Conservation (phyloP, 2,797 vertebrate species). For the Aulostomus chinensis region DNA sequence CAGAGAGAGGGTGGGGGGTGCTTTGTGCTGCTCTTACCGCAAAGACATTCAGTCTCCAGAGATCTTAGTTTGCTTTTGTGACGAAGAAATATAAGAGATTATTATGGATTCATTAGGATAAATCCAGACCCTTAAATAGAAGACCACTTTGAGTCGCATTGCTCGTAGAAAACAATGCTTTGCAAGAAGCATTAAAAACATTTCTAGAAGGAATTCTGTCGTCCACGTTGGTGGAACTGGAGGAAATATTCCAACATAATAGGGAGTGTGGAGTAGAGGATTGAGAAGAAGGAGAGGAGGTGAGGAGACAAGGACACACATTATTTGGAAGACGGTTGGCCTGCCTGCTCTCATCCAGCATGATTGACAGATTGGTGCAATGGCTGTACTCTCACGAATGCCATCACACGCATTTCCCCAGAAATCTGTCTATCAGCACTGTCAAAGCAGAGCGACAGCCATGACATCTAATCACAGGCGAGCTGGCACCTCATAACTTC, state of each 20-base stretch:
- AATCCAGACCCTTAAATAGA: no score
- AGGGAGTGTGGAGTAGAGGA: conserved; percentile 17
- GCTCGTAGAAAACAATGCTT: conserved; percentile 11
- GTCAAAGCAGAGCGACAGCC: conserved; percentile 87
- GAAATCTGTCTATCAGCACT: conserved; percentile 88
- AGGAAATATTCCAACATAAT: conserved; percentile 27
- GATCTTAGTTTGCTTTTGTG: conserved; percentile 55
- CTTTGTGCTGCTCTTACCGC: conserved; percentile 48
- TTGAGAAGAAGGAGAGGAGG: conserved; percentile 48
- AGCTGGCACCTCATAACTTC: conserved; percentile 85
- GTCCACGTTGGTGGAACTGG: conserved; percentile 19
- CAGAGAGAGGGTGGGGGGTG: conserved; percentile 1
- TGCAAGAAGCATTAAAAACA: no score
- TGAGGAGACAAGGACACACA: conserved; percentile 69
- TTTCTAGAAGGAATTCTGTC: conserved; percentile 36
- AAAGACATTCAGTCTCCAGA: conserved; percentile 54
- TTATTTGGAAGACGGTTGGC: conserved; percentile 67
- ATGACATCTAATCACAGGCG: conserved; percentile 88
- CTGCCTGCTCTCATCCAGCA: conserved; percentile 61
- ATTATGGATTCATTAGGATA: no score
- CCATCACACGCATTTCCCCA: conserved; percentile 75
- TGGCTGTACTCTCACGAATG: conserved; percentile 80
- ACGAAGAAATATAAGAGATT: conserved; percentile 30
- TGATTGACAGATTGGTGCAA: conserved; percentile 84
- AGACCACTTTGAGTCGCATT: no score